Evolutionary conservation across 2,888 invertebrate genomes (phyloP).

Genomic region (Mantis religiosa): DNA sequence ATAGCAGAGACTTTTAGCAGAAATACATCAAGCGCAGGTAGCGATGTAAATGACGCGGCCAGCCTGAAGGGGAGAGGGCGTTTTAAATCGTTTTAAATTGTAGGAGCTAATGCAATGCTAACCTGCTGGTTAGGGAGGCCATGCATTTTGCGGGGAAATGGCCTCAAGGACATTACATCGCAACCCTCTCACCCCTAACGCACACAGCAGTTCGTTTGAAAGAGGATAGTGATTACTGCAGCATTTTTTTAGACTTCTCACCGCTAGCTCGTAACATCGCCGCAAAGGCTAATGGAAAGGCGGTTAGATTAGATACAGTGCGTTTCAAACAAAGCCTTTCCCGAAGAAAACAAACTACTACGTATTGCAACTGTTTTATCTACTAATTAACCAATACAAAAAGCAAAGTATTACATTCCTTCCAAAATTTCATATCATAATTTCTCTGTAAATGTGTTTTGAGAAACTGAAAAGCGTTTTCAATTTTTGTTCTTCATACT

Average conservation of each 20-base stretch:
- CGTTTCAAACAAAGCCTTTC: neutral
- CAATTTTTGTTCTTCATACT: too few relatives aligned
- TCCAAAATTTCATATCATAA: too few relatives aligned
- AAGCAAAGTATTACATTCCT: too few relatives aligned
- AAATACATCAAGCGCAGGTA: neutral
- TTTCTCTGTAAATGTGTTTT: too few relatives aligned
- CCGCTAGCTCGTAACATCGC: too few relatives aligned
- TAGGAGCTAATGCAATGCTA: neutral
- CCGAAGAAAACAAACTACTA: too few relatives aligned
- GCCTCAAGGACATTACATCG: neutral
- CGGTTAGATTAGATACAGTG: neutral
- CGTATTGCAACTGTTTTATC: too few relatives aligned
- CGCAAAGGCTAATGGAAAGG: neutral
- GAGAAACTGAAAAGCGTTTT: too few relatives aligned
- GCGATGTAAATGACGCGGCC: neutral
- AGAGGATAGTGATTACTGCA: neutral
- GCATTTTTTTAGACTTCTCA: neutral
- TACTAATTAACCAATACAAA: too few relatives aligned
- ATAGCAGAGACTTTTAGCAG: neutral
- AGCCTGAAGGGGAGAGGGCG: neutral
- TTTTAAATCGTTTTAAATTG: neutral
- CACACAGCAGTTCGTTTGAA: neutral
- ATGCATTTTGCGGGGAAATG: neutral
- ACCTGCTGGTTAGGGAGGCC: neutral
- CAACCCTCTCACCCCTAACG: neutral